Base-by-base conservation (phyloP, 1,140 invertebrate genomes). In the Tetranychus urticae region DNA sequence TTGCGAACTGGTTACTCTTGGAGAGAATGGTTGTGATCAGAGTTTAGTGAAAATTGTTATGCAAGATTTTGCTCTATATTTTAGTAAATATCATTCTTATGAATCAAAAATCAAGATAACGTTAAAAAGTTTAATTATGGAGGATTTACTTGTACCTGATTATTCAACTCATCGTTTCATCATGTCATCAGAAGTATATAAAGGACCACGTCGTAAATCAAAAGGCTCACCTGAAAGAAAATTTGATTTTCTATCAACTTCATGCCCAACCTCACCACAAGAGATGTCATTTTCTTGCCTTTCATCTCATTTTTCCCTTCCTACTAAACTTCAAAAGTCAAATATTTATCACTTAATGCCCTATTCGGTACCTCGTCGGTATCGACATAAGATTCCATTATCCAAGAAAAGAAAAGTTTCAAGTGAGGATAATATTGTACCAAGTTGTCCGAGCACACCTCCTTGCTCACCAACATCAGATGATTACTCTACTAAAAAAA, bases 51-150 rank as follows among this genome's bases (percentile, higher is more conserved):
- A 86, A 68, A 72, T 92, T 12, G 84, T 82, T 1, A 85, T 90
- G 70, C 74, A 82, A 45, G 84, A 91, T 68, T 86, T 93, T 67
- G 74, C 78, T 33, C 78, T 88, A 10, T 80, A 80, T 23, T 84
- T 83, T 67, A 79, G 83, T 55, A 81, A 81, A 66, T 72, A 77
- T 54, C 77, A 81, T 52, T 69, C 71, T 50, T 76, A 80, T 64
- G 79, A 83, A 72, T 75, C 86, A 56, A 78, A 86, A 72, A 77
- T 80, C 14, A 12, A 56, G 7, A 42, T 52, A n/a, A 42, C 33
- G 50, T 87, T 92, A 83, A 86, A 90, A 73, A 88, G 92, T 74
- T 73, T 91, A 13, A 77, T 86, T 1, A 82, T 83, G 13, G 50
- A 52, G n/a, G 50, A 52, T 33, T n/a, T 52, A 2, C 31, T 52